These are phyloP conservation scores for Drosophila nebulosa DNA, from an alignment of 1,140 invertebrate genomes.

Conservation along the genomic window DNA sequence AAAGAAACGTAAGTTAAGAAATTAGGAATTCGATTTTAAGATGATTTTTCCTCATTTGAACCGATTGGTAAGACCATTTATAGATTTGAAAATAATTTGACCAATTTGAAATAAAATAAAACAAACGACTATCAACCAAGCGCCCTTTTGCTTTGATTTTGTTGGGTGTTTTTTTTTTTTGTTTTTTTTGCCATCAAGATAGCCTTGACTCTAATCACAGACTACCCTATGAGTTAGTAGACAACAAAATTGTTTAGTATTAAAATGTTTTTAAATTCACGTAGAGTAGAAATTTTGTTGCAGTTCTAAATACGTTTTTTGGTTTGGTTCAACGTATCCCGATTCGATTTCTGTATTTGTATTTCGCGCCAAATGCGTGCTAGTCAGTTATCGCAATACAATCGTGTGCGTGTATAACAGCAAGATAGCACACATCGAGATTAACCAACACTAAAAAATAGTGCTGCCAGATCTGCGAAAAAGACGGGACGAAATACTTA, in stretches of 20 bases:
- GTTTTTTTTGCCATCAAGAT: not conserved
- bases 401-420: conserved; percentile 36
- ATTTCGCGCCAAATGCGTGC: conserved; percentile 61
- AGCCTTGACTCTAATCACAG: conserved; percentile 15
- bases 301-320: conserved; percentile 70
- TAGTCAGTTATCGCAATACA: conserved; percentile 59
- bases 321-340: conserved; percentile 35
- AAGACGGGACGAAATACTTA: too few species aligned
- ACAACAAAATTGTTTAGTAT: conserved; percentile 44
- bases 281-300: conserved; percentile 72
- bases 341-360: not conserved
- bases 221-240: conserved; percentile 7
- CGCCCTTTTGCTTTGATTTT: too few species aligned
- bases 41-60: too few species aligned
- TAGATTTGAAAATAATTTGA: too few species aligned
- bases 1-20: too few species aligned
- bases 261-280: conserved; percentile 77
- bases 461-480: too few species aligned
- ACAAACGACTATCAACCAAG: too few species aligned
- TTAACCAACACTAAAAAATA: conserved; percentile 55
- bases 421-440: conserved; percentile 33
- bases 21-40: too few species aligned
- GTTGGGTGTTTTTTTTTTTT: not conserved
- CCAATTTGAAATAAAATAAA: too few species aligned
- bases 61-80: too few species aligned